Conservation (phyloP, 37 sponge, comb jelly and placozoan species). For the Bolinopsis microptera region DNA sequence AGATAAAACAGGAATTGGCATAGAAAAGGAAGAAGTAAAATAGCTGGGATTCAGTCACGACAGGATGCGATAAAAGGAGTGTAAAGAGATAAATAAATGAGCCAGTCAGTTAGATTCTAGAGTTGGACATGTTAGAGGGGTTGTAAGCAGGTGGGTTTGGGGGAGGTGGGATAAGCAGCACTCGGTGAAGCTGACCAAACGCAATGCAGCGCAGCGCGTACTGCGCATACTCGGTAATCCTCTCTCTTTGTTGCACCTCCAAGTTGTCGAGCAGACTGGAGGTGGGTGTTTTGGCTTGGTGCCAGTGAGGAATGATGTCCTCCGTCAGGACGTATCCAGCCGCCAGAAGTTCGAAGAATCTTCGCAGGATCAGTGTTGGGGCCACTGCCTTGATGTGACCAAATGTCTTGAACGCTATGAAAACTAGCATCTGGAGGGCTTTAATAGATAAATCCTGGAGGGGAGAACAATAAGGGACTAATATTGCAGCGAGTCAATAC, state of each 20-base stretch:
- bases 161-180: slow-evolving; percentile 50
- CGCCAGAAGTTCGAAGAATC: slow-evolving; percentile 23
- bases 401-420: slow-evolving; percentile 6
- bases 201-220: slow-evolving; percentile 48
- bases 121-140: no score
- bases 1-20: no score
- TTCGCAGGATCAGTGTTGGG: slow-evolving; percentile 49
- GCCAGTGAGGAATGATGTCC: slow-evolving; percentile 34
- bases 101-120: no score
- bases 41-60: no score
- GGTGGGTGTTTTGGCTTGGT: slow-evolving; percentile 45
- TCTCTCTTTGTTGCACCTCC: slow-evolving; percentile 4
- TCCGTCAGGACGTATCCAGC: neutral
- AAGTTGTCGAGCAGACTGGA: neutral
- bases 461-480: neutral
- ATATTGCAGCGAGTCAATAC: no score
- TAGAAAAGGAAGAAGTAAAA: no score
- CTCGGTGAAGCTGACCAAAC: slow-evolving; percentile 24
- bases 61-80: no score
- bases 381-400: slow-evolving; percentile 11
- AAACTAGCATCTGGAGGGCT: slow-evolving; percentile 41
- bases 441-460: neutral
- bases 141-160: slow-evolving; percentile 22
- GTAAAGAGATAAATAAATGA: no score
- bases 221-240: slow-evolving; percentile 44